Conservation (phyloP, 2,888 invertebrate species). For the Tiphia femorata region DNA sequence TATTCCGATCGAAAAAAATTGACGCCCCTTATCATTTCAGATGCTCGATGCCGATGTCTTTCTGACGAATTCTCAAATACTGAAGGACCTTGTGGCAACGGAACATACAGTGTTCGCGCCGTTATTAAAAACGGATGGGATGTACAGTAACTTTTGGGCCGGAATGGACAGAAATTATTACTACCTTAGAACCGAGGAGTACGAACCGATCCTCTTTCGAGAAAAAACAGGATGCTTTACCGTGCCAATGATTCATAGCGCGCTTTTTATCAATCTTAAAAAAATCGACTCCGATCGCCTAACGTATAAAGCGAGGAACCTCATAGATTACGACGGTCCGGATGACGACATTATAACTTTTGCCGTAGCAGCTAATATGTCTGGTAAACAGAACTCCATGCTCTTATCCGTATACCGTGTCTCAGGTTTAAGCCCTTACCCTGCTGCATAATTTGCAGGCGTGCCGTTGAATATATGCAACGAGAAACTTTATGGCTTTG, state of each 20-base stretch:
- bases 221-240: conserved; percentile 80
- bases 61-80: conserved; percentile 76
- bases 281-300: conserved; percentile 73
- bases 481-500: conserved; percentile 83
- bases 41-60: conserved; percentile 89
- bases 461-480: conserved; percentile 84
- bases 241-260: conserved; percentile 94
- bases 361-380: conserved; percentile 83
- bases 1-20: no score
- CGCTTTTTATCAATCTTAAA: conserved; percentile 84
- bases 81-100: conserved; percentile 76
- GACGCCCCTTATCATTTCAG: conserved; percentile 70
- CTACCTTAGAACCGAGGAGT: conserved; percentile 86
- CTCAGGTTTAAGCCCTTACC: no score
- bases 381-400: conserved; percentile 70
- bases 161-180: conserved; percentile 90
- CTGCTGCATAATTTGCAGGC: conserved; percentile 58
- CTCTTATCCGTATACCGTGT: no score
- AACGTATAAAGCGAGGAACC: conserved; percentile 79
- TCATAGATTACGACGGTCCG: conserved; percentile 79
- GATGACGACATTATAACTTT: conserved; percentile 94
- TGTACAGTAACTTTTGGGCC: conserved; percentile 97
- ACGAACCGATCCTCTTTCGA: conserved; percentile 82
- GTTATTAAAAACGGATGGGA: conserved; percentile 86
- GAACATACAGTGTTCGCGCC: conserved; percentile 82